Percentiles rank a stretch among this genome's conserved stretches.
Conservation (phyloP, 1,140 invertebrate genomes). For the Temnothorax longispinosus region DNA sequence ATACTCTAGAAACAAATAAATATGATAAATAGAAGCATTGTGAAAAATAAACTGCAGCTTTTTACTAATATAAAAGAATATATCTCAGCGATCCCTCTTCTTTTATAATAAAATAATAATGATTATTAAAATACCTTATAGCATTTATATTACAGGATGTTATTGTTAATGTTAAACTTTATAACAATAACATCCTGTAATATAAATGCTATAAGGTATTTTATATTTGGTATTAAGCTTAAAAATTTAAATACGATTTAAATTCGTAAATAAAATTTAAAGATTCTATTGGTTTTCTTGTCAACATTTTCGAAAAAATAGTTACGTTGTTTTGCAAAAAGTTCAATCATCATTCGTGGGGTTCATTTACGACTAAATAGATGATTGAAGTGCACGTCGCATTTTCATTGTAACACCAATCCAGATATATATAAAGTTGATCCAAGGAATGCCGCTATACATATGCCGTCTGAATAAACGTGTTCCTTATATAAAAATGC, state of each 20-base stretch:
- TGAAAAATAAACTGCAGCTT: background rate
- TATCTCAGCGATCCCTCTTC: background rate
- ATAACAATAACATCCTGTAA: background rate
- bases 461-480: slow-evolving; percentile 27
- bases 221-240: background rate
- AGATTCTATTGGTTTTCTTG: background rate
- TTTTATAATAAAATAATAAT: background rate
- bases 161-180: background rate
- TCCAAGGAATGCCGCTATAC: background rate
- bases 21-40: background rate
- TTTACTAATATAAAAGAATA: background rate
- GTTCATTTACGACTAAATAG: background rate
- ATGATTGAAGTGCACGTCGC: background rate
- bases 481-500: slow-evolving; percentile 45
- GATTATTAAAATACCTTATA: background rate
- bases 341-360: background rate
- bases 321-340: background rate
- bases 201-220: background rate
- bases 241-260: background rate
- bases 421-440: slow-evolving; percentile 7
- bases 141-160: background rate
- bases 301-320: background rate
- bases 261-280: background rate
- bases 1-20: slow-evolving; percentile 1
- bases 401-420: background rate